Percentiles rank a stretch among this genome's conserved stretches.
phyloP scores from a whole-genome alignment of 2,113 vertebrate genomes.

The Pomatorhinus ruficollis region DNA sequence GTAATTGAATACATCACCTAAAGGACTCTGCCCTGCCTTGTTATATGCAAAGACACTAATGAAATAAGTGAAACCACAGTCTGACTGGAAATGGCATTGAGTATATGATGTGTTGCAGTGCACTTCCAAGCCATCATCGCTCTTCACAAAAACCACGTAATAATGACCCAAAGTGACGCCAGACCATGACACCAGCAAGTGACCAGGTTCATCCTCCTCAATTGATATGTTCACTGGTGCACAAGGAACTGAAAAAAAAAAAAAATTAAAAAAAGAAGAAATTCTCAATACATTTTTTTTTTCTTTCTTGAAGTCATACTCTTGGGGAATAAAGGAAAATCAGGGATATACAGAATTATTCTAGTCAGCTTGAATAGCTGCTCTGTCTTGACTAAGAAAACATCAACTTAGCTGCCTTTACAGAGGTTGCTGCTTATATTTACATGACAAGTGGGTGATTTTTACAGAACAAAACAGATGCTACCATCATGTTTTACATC shows the following conservation, averaged over 20 bases:
- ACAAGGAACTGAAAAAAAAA: constrained; percentile 83
- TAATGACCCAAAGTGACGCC: constrained; percentile 74
- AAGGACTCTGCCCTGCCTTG: constrained; percentile 83
- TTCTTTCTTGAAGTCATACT: neutral
- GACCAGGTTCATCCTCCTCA: constrained; percentile 76
- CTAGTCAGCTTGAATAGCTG: neutral
- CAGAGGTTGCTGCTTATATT: neutral
- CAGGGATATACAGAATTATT: neutral
- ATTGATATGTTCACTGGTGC: constrained; percentile 78
- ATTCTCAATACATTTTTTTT: neutral
- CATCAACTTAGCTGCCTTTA: neutral
- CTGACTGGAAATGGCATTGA: constrained; percentile 79
- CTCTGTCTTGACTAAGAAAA: neutral
- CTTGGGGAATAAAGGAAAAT: neutral
- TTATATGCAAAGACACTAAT: constrained; percentile 89
- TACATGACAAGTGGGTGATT: neutral
- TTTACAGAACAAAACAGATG: neutral
- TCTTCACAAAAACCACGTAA: constrained; percentile 88
- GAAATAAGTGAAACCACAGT: constrained; percentile 89
- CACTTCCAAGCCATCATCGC: constrained; percentile 85
- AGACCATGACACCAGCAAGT: constrained; percentile 83
- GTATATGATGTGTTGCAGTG: constrained; percentile 86
- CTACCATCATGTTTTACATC: neutral
- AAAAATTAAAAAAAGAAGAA: neutral
- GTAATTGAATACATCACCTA: constrained; percentile 82